These are phyloP conservation scores for Marcusenius ussheri DNA, from an alignment of 2,113 vertebrate species.

Conservation along the genomic window DNA sequence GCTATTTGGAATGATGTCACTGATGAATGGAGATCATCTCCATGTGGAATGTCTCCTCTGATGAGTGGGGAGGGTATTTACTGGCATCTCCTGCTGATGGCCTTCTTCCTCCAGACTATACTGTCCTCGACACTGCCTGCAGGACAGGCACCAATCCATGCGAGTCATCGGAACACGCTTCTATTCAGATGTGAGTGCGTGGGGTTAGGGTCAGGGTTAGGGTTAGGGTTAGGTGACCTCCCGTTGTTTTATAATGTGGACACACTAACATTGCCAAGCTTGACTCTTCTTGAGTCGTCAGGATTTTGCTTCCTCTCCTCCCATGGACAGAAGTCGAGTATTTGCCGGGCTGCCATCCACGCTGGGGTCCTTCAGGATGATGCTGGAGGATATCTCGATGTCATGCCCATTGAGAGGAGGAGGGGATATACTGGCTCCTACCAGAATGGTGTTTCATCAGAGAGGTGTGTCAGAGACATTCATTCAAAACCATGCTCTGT, in stretches of 20 bases:
- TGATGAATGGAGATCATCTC: not conserved
- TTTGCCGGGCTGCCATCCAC: slow-evolving; percentile 86
- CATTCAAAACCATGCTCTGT: not conserved
- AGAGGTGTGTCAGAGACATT: slow-evolving; percentile 58
- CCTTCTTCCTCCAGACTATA: slow-evolving; percentile 67
- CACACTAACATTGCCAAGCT: not conserved
- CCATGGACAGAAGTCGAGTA: slow-evolving; percentile 75
- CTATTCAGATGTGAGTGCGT: slow-evolving; percentile 84
- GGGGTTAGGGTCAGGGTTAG: no score
- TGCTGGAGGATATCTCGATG: slow-evolving; percentile 83
- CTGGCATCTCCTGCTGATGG: not conserved
- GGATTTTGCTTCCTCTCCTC: not conserved
- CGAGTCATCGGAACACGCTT: slow-evolving; percentile 78
- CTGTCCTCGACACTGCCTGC: slow-evolving; percentile 83
- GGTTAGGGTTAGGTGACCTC: no score
- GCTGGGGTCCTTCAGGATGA: slow-evolving; percentile 81
- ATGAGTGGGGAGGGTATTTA: not conserved
- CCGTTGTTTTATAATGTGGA: not conserved
- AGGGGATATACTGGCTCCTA: slow-evolving; percentile 72
- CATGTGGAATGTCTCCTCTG: not conserved
- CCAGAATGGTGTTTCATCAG: slow-evolving; percentile 84
- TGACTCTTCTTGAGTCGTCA: not conserved
- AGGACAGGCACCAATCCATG: slow-evolving; percentile 64
- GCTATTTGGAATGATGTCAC: not conserved
- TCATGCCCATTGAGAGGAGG: slow-evolving; percentile 88